Percentiles rank a stretch among this genome's conserved stretches.
phyloP scores from a whole-genome alignment of 2,888 invertebrate species.

The Electrophaes corylata region DNA sequence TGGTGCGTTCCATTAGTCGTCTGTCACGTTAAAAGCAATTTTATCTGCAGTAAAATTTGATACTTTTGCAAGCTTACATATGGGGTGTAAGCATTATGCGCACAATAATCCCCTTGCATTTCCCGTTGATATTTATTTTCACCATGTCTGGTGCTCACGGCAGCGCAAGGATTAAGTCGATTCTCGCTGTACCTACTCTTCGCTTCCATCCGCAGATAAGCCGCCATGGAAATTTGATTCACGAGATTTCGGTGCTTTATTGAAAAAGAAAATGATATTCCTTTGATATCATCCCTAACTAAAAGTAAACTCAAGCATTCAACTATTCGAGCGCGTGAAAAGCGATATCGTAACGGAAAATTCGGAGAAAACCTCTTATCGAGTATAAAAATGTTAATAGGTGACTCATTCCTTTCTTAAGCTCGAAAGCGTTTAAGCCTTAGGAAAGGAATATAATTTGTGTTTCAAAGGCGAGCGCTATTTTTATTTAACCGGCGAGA shows the following conservation, averaged over 20 bases:
- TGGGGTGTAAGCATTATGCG: slow-evolving; percentile 19
- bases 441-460: slow-evolving; percentile 43
- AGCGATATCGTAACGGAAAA: slow-evolving; percentile 36
- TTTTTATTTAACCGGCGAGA: slow-evolving; percentile 36
- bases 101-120: slow-evolving; percentile 39
- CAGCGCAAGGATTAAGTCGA: slow-evolving; percentile 30
- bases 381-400: slow-evolving; percentile 40
- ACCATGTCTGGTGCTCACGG: slow-evolving; percentile 26
- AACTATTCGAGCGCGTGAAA: slow-evolving; percentile 34
- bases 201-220: slow-evolving; percentile 41
- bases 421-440: slow-evolving; percentile 37
- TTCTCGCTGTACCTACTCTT: slow-evolving; percentile 17
- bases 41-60: too few species aligned
- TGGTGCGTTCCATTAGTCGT: too few species aligned
- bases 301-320: slow-evolving; percentile 34
- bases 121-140: slow-evolving; percentile 40
- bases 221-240: slow-evolving; percentile 46
- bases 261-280: slow-evolving; percentile 45
- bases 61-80: background rate
- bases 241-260: slow-evolving; percentile 43
- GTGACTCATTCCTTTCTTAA: slow-evolving; percentile 39
- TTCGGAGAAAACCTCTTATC: slow-evolving; percentile 32
- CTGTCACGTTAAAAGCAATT: too few species aligned
- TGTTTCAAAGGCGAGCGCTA: slow-evolving; percentile 40
- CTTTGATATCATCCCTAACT: slow-evolving; percentile 40